Evolutionary conservation across 2,797 vertebrate genomes (phyloP).

Genomic region (Melanotaenia parkinsoni): DNA sequence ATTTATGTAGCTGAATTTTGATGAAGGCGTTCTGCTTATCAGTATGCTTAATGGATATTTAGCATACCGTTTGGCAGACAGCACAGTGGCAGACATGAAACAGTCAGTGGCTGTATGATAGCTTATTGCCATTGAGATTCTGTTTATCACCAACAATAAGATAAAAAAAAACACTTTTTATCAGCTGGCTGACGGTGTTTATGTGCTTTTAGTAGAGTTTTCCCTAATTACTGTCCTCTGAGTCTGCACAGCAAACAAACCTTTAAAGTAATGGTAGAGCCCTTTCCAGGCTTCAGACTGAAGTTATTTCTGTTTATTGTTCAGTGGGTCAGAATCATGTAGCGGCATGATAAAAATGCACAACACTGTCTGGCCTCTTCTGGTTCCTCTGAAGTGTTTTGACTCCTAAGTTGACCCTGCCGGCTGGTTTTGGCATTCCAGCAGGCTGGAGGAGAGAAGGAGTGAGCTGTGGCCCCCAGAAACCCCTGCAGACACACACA

Average conservation of each 20-base stretch:
- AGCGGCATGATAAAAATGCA: constrained; percentile 72
- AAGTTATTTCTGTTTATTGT: constrained; percentile 57
- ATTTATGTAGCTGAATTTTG: too few species aligned
- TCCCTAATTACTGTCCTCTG: constrained; percentile 33
- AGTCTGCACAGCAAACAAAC: constrained; percentile 35
- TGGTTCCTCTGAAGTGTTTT: constrained; percentile 79
- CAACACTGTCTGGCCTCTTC: constrained; percentile 65
- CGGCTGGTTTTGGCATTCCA: constrained; percentile 85
- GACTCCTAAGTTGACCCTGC: constrained; percentile 80
- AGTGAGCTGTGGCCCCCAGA: constrained; percentile 63
- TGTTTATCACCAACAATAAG: not conserved
- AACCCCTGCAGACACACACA: constrained; percentile 43
- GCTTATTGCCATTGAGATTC: not conserved
- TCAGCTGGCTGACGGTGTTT: not conserved
- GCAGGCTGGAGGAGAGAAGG: constrained; percentile 77
- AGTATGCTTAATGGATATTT: too few species aligned
- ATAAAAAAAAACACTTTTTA: not conserved
- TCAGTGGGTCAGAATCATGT: constrained; percentile 54
- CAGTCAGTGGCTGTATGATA: not conserved
- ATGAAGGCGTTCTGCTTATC: too few species aligned
- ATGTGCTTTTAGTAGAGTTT: constrained; percentile 3
- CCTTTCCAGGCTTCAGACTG: constrained; percentile 43
- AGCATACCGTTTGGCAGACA: too few species aligned
- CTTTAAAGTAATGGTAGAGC: constrained; percentile 45
- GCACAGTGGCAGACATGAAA: too few species aligned